Evolutionary conservation across 2,888 invertebrate genomes (phyloP).

Genomic region (Aricia artaxerxes): DNA sequence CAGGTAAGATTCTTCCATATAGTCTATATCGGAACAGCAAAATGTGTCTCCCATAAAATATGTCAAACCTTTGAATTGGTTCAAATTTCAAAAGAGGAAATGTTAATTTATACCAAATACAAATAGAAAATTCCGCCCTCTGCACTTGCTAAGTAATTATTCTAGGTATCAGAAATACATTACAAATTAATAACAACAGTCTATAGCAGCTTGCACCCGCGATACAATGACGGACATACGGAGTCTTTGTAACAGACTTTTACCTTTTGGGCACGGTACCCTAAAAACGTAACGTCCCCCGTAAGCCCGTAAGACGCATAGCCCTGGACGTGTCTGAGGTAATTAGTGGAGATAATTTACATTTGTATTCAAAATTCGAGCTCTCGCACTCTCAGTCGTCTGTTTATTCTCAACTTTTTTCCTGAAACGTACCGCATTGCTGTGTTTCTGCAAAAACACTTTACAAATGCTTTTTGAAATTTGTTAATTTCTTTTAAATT

Average conservation of each 20-base stretch:
- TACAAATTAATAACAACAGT: background rate
- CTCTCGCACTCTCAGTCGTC: slow-evolving; percentile 77
- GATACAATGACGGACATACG: background rate
- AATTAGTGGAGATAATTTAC: slow-evolving; percentile 81
- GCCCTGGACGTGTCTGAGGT: slow-evolving; percentile 76
- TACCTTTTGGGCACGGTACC: slow-evolving; percentile 35
- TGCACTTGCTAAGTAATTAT: too few relatives aligned
- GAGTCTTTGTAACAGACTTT: background rate
- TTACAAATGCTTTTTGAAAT: slow-evolving; percentile 63
- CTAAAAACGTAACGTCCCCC: slow-evolving; percentile 69
- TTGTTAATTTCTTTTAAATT: slow-evolving; percentile 26
- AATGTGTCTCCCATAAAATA: background rate
- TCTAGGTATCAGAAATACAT: too few relatives aligned
- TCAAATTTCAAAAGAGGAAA: too few relatives aligned
- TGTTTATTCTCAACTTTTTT: slow-evolving; percentile 79
- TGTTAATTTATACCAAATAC: too few relatives aligned
- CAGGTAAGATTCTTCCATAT: too few relatives aligned
- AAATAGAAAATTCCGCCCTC: too few relatives aligned
- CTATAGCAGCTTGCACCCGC: background rate
- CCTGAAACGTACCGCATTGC: slow-evolving; percentile 76
- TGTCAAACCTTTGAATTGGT: too few relatives aligned
- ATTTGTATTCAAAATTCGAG: slow-evolving; percentile 82
- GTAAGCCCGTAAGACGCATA: slow-evolving; percentile 78
- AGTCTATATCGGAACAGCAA: background rate
- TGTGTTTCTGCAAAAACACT: slow-evolving; percentile 76